These are phyloP conservation scores for Platichthys flesus DNA, from an alignment of 2,113 vertebrate species.

Conservation along the genomic window DNA sequence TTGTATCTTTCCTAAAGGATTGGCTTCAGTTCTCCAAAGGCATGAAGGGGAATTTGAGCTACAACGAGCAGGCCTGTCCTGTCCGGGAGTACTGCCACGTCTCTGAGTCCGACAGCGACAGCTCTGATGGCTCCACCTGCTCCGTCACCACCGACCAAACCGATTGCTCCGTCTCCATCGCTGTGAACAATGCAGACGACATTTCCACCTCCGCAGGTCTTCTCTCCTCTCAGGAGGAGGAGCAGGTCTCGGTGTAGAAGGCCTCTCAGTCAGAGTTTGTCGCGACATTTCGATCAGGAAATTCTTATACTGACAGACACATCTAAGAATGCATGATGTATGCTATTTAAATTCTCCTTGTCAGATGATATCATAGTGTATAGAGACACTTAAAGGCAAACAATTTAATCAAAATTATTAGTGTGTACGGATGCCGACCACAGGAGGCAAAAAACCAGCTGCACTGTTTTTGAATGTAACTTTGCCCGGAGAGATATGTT, in stretches of 20 bases:
- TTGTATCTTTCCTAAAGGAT: conserved; percentile 75
- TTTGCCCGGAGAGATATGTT: neutral
- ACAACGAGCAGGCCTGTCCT: conserved; percentile 87
- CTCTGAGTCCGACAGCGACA: conserved; percentile 52
- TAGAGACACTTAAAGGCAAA: neutral
- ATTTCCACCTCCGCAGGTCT: conserved; percentile 22
- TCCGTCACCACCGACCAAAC: conserved; percentile 57
- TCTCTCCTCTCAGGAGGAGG: conserved; percentile 19
- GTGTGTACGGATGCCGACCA: neutral
- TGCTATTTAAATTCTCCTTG: too few relatives aligned
- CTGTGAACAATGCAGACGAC: conserved; percentile 33
- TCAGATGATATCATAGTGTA: neutral
- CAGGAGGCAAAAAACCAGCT: neutral
- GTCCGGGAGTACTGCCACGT: conserved; percentile 84
- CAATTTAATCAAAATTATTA: neutral
- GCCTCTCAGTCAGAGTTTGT: neutral
- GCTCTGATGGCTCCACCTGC: conserved; percentile 46
- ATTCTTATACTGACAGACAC: conserved; percentile 1
- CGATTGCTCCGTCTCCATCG: conserved; percentile 38
- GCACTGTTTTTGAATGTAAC: neutral
- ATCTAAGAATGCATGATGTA: neutral
- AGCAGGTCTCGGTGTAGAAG: conserved; percentile 28
- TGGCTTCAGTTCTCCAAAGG: conserved; percentile 92
- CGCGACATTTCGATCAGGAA: neutral
- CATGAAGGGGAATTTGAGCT: conserved; percentile 87